Evolutionary conservation across 2,888 invertebrate species (phyloP).

Genomic region (Heliconius erato): DNA sequence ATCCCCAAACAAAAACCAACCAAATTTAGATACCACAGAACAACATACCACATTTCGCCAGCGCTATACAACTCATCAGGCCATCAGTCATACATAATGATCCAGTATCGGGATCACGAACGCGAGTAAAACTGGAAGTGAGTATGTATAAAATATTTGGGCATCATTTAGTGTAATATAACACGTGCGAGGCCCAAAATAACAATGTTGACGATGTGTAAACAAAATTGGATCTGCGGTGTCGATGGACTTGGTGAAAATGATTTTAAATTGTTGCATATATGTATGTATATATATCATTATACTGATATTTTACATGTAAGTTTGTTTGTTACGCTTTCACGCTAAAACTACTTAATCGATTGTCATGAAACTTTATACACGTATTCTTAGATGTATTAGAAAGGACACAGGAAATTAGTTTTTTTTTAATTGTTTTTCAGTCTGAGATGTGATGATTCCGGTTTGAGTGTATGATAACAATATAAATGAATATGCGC

Average conservation of each 20-base stretch:
- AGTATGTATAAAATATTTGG: constrained; percentile 57
- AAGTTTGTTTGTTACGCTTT: too few species aligned
- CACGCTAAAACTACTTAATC: too few species aligned
- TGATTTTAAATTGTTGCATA: background rate
- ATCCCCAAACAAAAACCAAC: background rate
- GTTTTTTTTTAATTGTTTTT: too few species aligned
- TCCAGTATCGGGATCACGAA: constrained; percentile 70
- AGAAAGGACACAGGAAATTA: too few species aligned
- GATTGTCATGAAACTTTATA: too few species aligned
- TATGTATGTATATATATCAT: background rate
- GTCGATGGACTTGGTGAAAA: background rate
- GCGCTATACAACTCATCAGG: constrained; percentile 41
- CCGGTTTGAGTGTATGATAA: too few species aligned
- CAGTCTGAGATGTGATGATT: too few species aligned
- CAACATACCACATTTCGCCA: background rate
- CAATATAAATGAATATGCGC: too few species aligned
- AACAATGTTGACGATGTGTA: constrained; percentile 33
- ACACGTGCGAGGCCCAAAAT: constrained; percentile 46
- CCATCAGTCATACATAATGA: constrained; percentile 63
- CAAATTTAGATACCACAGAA: background rate
- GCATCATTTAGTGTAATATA: constrained; percentile 46
- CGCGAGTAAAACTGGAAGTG: constrained; percentile 62
- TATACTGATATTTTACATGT: too few species aligned
- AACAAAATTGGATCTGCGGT: constrained; percentile 12
- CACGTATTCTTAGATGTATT: too few species aligned